Evolutionary conservation across 2,113 vertebrate species (phyloP), one percentile per base, ranked within the genome.

Genomic region (Platysteira castanea): DNA sequence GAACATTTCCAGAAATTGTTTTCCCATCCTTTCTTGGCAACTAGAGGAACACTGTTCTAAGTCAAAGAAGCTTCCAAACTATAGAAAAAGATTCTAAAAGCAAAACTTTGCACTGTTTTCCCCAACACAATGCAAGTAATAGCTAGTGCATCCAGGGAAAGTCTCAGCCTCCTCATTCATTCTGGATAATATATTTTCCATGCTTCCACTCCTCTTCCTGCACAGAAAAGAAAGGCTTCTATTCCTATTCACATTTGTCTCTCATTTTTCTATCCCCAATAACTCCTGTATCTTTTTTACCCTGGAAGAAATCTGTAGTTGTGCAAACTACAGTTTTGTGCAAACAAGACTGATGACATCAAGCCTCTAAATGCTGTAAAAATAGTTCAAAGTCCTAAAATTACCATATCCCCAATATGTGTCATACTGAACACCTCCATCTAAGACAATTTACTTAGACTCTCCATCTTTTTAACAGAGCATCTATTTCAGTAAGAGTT

Each of bases 201-300:
- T 68, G 75, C 35, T 87, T 46, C 10, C 18, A 61, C 31, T 59
- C 8, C 31, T 70, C 35, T 28, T 77, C 24, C 60, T 64, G 47
- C 0, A 2, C 14, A 75, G 54, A 89, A 91, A 86, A 19, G 6
- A 74, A 84, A 89, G 4, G 5, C 10, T 44, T 81, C 64, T 68
- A 33, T 39, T 67, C 23, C 47, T 93, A 50, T 47, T 91, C 26
- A 61, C 41, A 90, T 80, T 85, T 79, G 23, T 64, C 41, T 83
- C 24, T 83, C 27, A 3, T 85, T 79, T 93, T 71, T 87, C 35
- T 68, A 85, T 93, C 96, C 90, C 96, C 87, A 68, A 68, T 52
- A 37, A 82, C 81, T 96, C 93, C 86, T 77, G 2, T 54, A 65
- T 39, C 11, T 87, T 67, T 89, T 75, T 82, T 20, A 61, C 6